Evolutionary conservation across 1,140 invertebrate species (phyloP).

Genomic region (Teleopsis dalmanni): DNA sequence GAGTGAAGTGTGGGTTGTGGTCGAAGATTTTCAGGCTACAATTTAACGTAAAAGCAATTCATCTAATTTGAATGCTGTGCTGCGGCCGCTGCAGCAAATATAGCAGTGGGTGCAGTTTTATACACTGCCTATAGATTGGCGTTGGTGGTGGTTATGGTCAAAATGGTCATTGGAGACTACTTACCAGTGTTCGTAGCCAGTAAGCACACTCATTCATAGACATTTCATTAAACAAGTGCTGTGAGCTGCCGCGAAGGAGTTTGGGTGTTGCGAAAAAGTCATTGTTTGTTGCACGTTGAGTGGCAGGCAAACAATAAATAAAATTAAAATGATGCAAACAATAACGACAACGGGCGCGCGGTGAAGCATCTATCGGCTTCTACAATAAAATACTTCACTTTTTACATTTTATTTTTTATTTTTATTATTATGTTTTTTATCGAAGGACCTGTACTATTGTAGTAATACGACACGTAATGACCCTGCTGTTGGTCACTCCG

Average conservation of each 20-base stretch:
- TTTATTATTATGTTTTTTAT: not conserved
- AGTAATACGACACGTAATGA: slow-evolving; percentile 30
- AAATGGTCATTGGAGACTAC: slow-evolving; percentile 12
- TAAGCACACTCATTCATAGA: not conserved
- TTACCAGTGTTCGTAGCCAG: slow-evolving; percentile 9
- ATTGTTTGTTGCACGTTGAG: slow-evolving; percentile 13
- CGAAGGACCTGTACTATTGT: slow-evolving; percentile 1
- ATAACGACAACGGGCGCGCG: slow-evolving; percentile 12
- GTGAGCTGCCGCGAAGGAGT: not conserved
- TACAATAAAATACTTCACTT: slow-evolving; percentile 3
- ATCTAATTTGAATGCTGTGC: slow-evolving; percentile 42
- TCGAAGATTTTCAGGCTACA: not conserved
- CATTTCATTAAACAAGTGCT: slow-evolving; percentile 4
- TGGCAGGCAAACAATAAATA: slow-evolving; percentile 43
- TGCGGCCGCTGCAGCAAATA: not conserved
- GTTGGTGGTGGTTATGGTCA: slow-evolving; percentile 2
- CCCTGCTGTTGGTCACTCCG: slow-evolving; percentile 11
- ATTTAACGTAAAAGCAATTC: slow-evolving; percentile 33
- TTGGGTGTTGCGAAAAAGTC: slow-evolving; percentile 7
- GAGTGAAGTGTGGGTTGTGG: not conserved
- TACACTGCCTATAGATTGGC: not conserved
- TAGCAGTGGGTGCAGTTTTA: not conserved
- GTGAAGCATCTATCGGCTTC: not conserved
- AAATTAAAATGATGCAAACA: slow-evolving; percentile 46
- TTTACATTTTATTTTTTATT: not conserved